These are phyloP conservation scores for Atta texana DNA, from an alignment of 1,140 invertebrate species.

Conservation along the genomic window DNA sequence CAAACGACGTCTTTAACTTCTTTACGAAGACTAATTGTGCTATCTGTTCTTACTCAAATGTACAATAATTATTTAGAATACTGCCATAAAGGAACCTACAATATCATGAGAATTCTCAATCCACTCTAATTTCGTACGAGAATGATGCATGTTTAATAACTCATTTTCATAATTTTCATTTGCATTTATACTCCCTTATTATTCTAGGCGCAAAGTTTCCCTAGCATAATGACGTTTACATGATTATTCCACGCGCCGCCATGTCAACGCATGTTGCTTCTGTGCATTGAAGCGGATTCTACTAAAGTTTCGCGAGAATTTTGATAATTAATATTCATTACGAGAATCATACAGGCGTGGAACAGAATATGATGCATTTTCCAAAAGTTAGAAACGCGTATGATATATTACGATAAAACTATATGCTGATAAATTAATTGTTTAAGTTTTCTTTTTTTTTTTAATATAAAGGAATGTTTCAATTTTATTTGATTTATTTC, in stretches of 20 bases:
- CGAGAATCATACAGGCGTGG: conserved; percentile 24
- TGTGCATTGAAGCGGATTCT: conserved; percentile 51
- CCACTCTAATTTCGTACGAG: conserved; percentile 60
- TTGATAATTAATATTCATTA: conserved; percentile 70
- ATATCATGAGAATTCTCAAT: conserved; percentile 48
- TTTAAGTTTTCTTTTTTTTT: background rate
- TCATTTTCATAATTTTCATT: conserved; percentile 78
- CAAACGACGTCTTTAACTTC: background rate
- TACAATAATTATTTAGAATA: conserved; percentile 18
- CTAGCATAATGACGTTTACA: conserved; percentile 67
- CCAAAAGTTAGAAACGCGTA: background rate
- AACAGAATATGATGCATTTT: conserved; percentile 29
- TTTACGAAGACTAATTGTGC: background rate
- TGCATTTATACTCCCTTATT: conserved; percentile 77
- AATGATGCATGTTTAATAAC: conserved; percentile 64
- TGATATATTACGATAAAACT: background rate
- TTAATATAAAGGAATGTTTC: background rate
- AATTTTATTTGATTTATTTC: background rate
- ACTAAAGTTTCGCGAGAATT: conserved; percentile 63
- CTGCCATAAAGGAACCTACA: background rate
- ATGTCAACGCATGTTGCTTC: conserved; percentile 69
- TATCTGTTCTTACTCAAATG: background rate
- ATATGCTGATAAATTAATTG: background rate
- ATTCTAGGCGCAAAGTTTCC: conserved; percentile 69
- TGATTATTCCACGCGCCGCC: conserved; percentile 66